Conservation (phyloP, 2,888 invertebrate species). For the Synanthedon formicaeformis region DNA sequence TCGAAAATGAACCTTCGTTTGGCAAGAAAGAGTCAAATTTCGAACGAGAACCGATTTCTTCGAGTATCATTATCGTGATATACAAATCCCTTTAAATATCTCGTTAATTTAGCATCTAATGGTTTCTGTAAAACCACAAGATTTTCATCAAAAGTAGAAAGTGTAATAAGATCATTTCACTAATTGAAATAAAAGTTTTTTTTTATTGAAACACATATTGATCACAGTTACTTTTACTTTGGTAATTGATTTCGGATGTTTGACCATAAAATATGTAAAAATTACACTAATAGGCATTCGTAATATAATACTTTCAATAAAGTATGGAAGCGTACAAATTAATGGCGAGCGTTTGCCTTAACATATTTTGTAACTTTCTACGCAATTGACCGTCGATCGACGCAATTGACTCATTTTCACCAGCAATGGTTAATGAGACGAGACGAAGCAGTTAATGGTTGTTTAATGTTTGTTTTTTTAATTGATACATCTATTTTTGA, state of each 20-base stretch:
- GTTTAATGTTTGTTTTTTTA: too few relatives aligned
- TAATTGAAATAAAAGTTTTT: background rate
- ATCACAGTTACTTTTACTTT: background rate
- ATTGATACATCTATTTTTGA: too few relatives aligned
- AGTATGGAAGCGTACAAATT: too few relatives aligned
- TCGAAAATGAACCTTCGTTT: constrained; percentile 29
- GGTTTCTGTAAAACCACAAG: constrained; percentile 13
- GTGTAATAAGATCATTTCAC: background rate
- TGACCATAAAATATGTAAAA: too few relatives aligned
- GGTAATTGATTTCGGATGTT: background rate
- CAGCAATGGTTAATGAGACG: background rate
- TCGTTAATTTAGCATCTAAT: constrained; percentile 54
- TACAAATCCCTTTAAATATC: constrained; percentile 54
- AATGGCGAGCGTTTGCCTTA: too few relatives aligned
- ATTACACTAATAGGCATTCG: too few relatives aligned
- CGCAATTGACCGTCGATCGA: too few relatives aligned
- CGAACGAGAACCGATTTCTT: constrained; percentile 12
- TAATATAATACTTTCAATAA: too few relatives aligned
- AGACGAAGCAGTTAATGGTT: background rate
- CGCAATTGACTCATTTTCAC: too few relatives aligned
- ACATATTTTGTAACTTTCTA: too few relatives aligned
- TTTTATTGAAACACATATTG: background rate
- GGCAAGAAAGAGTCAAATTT: constrained; percentile 16
- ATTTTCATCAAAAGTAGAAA: background rate
- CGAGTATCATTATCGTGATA: constrained; percentile 55